Evolutionary conservation across 2,888 invertebrate genomes (phyloP).

Genomic region (Diarsia rubi): DNA sequence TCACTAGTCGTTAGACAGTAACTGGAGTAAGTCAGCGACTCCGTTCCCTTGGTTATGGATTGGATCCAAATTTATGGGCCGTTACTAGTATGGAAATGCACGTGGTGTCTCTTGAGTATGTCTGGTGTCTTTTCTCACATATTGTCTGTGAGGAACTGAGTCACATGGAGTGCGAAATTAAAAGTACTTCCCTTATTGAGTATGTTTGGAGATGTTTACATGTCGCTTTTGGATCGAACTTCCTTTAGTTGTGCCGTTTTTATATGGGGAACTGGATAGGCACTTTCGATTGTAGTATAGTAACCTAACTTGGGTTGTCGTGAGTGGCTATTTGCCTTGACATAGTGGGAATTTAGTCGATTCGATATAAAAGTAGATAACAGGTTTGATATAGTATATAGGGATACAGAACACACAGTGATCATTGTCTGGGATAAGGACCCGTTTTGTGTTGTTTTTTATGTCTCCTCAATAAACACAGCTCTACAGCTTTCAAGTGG

Average conservation of each 20-base stretch:
- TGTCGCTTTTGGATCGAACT: conserved; percentile 44
- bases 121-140: conserved; percentile 76
- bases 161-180: conserved; percentile 62
- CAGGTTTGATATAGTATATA: neutral
- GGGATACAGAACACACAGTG: neutral
- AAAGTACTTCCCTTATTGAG: conserved; percentile 61
- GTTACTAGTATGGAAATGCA: conserved; percentile 83
- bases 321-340: neutral
- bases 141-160: conserved; percentile 66
- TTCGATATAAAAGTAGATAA: neutral
- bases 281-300: conserved; percentile 36
- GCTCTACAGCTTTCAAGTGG: neutral
- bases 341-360: neutral
- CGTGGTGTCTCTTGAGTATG: conserved; percentile 78
- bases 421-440: neutral
- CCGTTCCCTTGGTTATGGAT: conserved; percentile 82
- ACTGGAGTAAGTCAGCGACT: conserved; percentile 76
- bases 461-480: neutral
- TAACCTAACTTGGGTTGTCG: neutral
- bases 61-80: conserved; percentile 87
- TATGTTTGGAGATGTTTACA: conserved; percentile 56
- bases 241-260: conserved; percentile 48
- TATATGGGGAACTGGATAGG: conserved; percentile 33
- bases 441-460: neutral
- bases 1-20: conserved; percentile 64